A percentile compares a stretch with the other conserved stretches of the same genome.
These are phyloP conservation scores for Battus philenor DNA, from an alignment of 1,140 invertebrate species.

Conservation along the genomic window DNA sequence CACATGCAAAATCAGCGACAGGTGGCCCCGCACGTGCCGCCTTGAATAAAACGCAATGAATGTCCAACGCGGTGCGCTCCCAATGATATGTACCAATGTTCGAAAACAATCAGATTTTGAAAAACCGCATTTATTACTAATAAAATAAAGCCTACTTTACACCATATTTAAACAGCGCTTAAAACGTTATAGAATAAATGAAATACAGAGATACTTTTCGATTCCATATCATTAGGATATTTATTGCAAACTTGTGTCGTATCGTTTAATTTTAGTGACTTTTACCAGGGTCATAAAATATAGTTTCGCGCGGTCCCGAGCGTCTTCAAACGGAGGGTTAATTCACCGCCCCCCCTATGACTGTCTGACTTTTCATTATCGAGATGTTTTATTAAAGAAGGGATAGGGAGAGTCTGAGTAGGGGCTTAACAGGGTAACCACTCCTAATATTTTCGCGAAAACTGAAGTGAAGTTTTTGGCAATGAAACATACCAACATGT, in stretches of 20 bases:
- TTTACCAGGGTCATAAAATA: constrained; percentile 40
- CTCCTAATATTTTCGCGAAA: not conserved
- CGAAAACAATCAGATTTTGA: constrained; percentile 3
- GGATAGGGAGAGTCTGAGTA: constrained; percentile 33
- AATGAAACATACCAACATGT: too few species aligned
- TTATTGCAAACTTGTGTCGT: constrained; percentile 52
- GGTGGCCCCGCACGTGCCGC: constrained; percentile 68
- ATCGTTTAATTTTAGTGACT: constrained; percentile 56
- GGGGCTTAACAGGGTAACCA: constrained; percentile 52
- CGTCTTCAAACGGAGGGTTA: constrained; percentile 42
- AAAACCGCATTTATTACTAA: constrained; percentile 27
- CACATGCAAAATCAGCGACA: constrained; percentile 62
- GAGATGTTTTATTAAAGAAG: constrained; percentile 75
- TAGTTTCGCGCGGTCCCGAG: constrained; percentile 35
- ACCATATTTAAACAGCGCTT: constrained; percentile 18
- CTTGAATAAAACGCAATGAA: constrained; percentile 72
- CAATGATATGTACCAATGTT: constrained; percentile 31
- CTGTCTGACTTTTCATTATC: constrained; percentile 75
- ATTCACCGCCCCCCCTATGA: constrained; percentile 69
- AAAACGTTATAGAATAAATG: constrained; percentile 28
- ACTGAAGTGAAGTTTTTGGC: too few species aligned
- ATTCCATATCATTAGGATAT: constrained; percentile 74
- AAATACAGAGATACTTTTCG: constrained; percentile 63
- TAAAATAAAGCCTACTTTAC: constrained; percentile 32
- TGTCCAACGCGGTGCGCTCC: constrained; percentile 53